phyloP scores from a whole-genome alignment of 2,113 vertebrate species.

The Plectropomus leopardus region DNA sequence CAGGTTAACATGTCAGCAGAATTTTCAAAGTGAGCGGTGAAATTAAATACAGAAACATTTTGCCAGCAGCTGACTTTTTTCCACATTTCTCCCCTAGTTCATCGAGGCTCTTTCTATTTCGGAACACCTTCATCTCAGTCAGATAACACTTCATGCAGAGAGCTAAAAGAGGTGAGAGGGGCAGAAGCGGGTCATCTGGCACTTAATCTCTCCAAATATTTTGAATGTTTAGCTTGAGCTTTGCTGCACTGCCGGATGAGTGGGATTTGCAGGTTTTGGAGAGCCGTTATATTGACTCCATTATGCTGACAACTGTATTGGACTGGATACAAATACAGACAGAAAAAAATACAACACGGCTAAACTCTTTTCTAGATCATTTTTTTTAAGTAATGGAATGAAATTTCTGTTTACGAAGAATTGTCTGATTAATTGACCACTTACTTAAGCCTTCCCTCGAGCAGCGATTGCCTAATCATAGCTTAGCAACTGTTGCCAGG shows the following conservation, averaged over 20 bases:
- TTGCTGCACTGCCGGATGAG: conserved; percentile 45
- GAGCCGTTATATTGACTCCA: neutral
- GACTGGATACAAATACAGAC: conserved; percentile 11
- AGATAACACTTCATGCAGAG: conserved; percentile 45
- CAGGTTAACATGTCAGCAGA: conserved; percentile 22
- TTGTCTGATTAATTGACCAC: neutral
- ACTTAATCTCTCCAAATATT: conserved; percentile 64
- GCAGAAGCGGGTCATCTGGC: conserved; percentile 47
- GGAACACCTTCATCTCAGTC: conserved; percentile 45
- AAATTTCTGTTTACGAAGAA: neutral
- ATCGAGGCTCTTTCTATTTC: conserved; percentile 14
- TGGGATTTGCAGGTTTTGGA: conserved; percentile 32
- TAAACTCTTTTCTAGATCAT: neutral
- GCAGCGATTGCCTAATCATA: neutral
- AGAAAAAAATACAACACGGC: neutral
- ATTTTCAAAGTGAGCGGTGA: conserved; percentile 1
- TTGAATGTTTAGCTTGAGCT: conserved; percentile 55
- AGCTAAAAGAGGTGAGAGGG: conserved; percentile 48
- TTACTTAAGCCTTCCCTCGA: too few species aligned
- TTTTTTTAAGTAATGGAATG: neutral
- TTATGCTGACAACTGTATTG: conserved; percentile 14
- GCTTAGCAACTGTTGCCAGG: neutral
- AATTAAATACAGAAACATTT: neutral
- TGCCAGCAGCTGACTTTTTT: conserved; percentile 11
- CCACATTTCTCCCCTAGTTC: conserved; percentile 1